Percentiles rank a stretch among this genome's conserved stretches.
Evolutionary conservation across 2,797 vertebrate species (phyloP).

Genomic region (Enteromius argenteus): DNA sequence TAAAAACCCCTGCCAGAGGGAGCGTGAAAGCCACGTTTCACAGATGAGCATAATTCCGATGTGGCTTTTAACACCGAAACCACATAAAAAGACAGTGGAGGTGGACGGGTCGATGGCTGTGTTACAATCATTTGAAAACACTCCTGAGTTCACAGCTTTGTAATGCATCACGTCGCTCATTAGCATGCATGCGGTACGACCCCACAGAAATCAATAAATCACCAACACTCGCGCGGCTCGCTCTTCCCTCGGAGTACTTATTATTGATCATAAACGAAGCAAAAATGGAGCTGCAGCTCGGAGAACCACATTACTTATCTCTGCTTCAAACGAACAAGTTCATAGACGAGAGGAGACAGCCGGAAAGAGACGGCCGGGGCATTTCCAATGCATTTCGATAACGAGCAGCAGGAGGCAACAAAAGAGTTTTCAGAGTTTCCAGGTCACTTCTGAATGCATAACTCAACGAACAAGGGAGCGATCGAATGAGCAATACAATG

Average conservation of each 20-base stretch:
- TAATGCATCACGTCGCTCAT: slow-evolving; percentile 72
- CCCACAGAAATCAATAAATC: slow-evolving; percentile 73
- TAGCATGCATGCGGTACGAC: slow-evolving; percentile 74
- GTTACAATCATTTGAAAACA: slow-evolving; percentile 61
- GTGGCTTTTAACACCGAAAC: slow-evolving; percentile 58
- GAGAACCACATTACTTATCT: slow-evolving; percentile 39
- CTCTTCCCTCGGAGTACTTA: slow-evolving; percentile 68
- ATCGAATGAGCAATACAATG: not conserved
- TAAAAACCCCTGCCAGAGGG: slow-evolving; percentile 45
- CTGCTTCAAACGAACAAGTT: slow-evolving; percentile 7
- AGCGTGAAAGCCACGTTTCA: slow-evolving; percentile 24
- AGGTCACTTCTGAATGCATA: not conserved
- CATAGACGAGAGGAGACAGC: slow-evolving; percentile 16
- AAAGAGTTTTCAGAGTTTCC: not conserved
- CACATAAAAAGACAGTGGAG: slow-evolving; percentile 52
- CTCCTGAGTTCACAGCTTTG: slow-evolving; percentile 66
- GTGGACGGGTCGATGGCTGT: slow-evolving; percentile 53
- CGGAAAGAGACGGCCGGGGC: not conserved
- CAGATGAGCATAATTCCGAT: slow-evolving; percentile 51
- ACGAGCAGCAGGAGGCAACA: not conserved
- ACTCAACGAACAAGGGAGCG: not conserved
- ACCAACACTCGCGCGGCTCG: slow-evolving; percentile 67
- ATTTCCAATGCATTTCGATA: not conserved
- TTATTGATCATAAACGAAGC: slow-evolving; percentile 75
- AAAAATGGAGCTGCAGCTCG: slow-evolving; percentile 68